Percentiles rank a stretch among this genome's conserved stretches.
Evolutionary conservation across 2,113 vertebrate species (phyloP).

Genomic region (Siniperca knerii): DNA sequence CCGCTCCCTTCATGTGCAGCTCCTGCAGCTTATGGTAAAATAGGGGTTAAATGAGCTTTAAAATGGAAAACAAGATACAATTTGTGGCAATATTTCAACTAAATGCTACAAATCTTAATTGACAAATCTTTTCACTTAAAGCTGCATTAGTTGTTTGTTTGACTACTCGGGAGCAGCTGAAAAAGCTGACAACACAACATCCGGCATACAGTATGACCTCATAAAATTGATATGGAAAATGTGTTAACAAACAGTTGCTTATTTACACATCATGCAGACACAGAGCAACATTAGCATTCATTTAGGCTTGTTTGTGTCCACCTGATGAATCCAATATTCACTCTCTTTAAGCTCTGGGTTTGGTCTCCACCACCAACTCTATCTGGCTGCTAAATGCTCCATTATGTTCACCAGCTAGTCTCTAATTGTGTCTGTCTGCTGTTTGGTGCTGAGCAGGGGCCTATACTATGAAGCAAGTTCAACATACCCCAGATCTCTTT

Average conservation of each 20-base stretch:
- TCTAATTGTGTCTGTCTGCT: no score
- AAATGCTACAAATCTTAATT: background rate
- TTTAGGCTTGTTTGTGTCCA: background rate
- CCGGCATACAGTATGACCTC: no score
- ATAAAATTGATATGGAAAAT: background rate
- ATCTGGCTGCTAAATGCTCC: background rate
- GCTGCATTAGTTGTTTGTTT: background rate
- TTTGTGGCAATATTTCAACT: background rate
- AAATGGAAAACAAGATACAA: background rate
- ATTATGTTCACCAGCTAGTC: no score
- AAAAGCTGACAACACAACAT: no score
- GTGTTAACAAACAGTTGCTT: background rate
- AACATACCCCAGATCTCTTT: no score
- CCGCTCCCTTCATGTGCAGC: slow-evolving; percentile 89
- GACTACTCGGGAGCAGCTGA: no score
- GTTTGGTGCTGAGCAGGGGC: no score
- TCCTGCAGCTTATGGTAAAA: slow-evolving; percentile 87
- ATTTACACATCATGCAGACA: background rate
- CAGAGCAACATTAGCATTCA: background rate
- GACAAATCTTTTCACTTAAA: background rate
- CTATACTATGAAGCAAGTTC: no score
- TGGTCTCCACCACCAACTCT: background rate
- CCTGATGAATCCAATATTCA: background rate
- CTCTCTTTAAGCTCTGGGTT: background rate
- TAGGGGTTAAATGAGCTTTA: background rate